phyloP scores from a whole-genome alignment of 2,888 invertebrate genomes.

The Proisotoma minuta region DNA sequence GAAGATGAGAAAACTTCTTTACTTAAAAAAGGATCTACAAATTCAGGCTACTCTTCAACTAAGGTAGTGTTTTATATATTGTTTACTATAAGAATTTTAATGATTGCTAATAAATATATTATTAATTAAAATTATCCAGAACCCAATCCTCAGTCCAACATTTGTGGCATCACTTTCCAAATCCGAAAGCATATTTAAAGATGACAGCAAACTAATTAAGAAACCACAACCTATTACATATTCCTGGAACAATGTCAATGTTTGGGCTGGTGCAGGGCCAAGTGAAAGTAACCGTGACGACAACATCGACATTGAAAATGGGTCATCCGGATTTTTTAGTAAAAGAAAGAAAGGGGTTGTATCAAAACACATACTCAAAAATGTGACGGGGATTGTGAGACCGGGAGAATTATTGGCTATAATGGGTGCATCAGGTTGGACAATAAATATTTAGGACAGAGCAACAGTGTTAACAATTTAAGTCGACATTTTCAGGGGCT shows the following conservation, averaged over 20 bases:
- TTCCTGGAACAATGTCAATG: too few relatives aligned
- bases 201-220: too few relatives aligned
- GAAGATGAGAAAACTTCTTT: neutral
- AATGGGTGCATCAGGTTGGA: constrained; percentile 59
- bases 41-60: neutral
- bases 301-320: constrained; percentile 2
- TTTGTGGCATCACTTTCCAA: too few relatives aligned
- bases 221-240: too few relatives aligned
- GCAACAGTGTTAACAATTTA: constrained; percentile 66
- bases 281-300: constrained; percentile 17
- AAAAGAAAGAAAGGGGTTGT: constrained; percentile 19
- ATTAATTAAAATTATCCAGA: too few relatives aligned
- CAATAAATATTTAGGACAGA: neutral
- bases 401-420: constrained; percentile 82
- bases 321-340: neutral
- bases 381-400: constrained; percentile 69
- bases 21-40: neutral
- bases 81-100: too few relatives aligned
- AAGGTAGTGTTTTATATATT: neutral
- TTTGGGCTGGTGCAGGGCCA: constrained; percentile 38
- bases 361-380: constrained; percentile 45
- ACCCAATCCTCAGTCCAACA: too few relatives aligned
- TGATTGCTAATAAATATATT: too few relatives aligned
- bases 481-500: constrained; percentile 85
- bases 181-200: too few relatives aligned